Evolutionary conservation across 2,797 vertebrate species (phyloP), one percentile per base, ranked within the genome.

Genomic region (Rousettus madagascariensis): DNA sequence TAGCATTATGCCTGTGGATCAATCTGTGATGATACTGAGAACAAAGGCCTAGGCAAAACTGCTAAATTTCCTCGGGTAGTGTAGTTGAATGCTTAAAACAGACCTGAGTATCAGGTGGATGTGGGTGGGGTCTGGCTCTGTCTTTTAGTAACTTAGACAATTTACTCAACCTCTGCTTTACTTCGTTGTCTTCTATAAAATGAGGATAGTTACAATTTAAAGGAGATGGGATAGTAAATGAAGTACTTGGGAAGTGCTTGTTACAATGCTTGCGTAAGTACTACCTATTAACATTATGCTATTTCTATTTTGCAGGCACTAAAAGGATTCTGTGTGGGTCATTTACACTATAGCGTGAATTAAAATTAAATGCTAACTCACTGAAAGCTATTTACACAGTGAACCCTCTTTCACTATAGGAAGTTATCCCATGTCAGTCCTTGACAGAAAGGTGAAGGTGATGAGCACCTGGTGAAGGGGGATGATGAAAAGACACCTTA

Each of bases 141-240:
- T 61, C 26, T 41, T 77, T 8, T 3, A 57, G 90, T 71, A 75
- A 68, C n/a, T 8, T 68, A 41, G 24, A 63, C 8, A 46, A 57
- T 61, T 85, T 49, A 57, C 30, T 95, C 61, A 83, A 9, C 16
- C 4, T 94, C 91, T 92, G 86, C 86, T 93, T 86, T 17, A 49
- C 24, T 8, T 68, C 26, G 26, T 1, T 30, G 38, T 57, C 41
- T 33, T 17, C 17, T 78, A 19, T 43, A 26, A 95, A 43, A 57
- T 63, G 55, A 28, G 41, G 6, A 36, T 20, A 38, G 15, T 33
- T 84, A 43, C 3, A 69, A 41, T 57, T 69, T 72, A 72, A 63
- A 43, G 13, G 63, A 28, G 57, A 57, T 68, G 49, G 13, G 36
- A 2, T 36, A 66, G 17, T n/a, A 49, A 59, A 61, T 5, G 46